Evolutionary conservation across 2,888 invertebrate species (phyloP), one percentile per base, ranked within the genome.

Genomic region (Parasteatoda lunata): DNA sequence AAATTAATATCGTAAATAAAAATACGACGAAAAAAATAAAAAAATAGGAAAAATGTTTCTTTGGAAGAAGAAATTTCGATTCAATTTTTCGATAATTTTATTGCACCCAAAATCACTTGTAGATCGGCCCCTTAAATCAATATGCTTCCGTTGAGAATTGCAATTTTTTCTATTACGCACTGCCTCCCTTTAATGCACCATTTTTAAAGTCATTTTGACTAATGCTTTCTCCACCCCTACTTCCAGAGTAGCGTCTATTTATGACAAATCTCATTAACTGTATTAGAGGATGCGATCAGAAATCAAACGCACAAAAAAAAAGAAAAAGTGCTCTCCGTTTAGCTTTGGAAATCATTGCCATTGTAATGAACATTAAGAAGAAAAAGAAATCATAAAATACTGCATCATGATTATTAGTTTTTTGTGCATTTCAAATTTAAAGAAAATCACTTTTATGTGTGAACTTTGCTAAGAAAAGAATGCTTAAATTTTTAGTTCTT

Each of bases 251-350:
- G 65, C 66, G 66, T 66, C 72, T 80, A 80, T 80, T 80, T 73
- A 73, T 73, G 80, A 80, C 80, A 80, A 73, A 80, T 80, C 80
- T 80, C 80, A 80, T 80, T 80, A 80, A 73, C 49, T 66, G 72
- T 73, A 45, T 80, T 80, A 66, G 49, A 7, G 65, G 77, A 65
- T 45, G 59, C 72, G 45, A 68, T 45, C 54, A n/a, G 59, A 59
- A 47, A 52, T 68, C 64, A 13, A 75, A 45, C n/a, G 11, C 45
- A 71, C 48, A 49, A 47, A 59, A 30, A 47, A 59, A 59, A 70
- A n/a, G n/a, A n/a, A 70, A 78, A 77, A 8, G 15, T 15, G 54
- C 48, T 9, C 51, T 69, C 9, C 78, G 78, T 70, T 78, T 70
- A 78, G 65, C 80, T 66, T 80, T 65, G 51, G 70, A 80, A 80